A percentile compares a stretch with the other conserved stretches of the same genome.
These are phyloP conservation scores for Tetrax tetrax DNA, from an alignment of 2,113 vertebrate species.

Conservation along the genomic window DNA sequence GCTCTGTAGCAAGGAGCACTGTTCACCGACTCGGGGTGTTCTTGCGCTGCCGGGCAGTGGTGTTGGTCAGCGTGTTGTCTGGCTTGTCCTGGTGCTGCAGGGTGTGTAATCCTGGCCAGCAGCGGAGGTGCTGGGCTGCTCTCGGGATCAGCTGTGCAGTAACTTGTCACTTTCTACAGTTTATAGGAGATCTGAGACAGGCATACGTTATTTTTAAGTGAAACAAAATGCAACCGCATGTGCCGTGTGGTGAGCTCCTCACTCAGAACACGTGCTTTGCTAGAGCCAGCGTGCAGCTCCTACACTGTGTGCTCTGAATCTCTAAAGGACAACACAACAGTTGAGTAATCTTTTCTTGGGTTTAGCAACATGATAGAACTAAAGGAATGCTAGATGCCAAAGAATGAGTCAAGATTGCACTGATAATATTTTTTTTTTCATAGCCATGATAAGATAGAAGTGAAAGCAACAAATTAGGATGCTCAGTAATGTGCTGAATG, in stretches of 20 bases:
- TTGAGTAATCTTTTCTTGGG: neutral
- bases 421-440: neutral
- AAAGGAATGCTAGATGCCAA: neutral
- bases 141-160: no score
- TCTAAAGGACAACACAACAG: neutral
- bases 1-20: neutral
- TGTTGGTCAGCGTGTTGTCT: no score
- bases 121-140: no score
- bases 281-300: neutral
- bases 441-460: neutral
- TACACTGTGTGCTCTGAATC: neutral
- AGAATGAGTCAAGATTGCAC: neutral
- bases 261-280: neutral
- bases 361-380: neutral
- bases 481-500: neutral
- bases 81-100: no score
- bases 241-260: neutral
- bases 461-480: neutral
- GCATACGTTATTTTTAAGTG: neutral
- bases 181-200: neutral
- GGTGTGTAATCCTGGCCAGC: no score
- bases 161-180: neutral
- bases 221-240: neutral
- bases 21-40: rapidly evolving
- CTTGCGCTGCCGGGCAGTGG: neutral